Evolutionary conservation across 2,888 invertebrate species (phyloP).

Genomic region (Mylabris sibirica): DNA sequence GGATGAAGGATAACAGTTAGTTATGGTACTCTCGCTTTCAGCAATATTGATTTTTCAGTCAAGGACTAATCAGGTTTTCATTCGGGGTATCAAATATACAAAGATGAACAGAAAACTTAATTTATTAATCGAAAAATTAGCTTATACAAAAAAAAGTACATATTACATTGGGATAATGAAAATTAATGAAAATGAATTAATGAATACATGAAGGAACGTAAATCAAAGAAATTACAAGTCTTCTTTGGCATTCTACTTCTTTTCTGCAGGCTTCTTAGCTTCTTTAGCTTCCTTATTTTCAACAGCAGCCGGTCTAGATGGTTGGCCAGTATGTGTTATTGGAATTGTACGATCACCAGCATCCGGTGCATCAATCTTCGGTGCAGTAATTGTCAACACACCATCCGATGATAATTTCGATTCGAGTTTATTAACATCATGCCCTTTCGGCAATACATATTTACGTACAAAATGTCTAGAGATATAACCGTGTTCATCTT

Average conservation of each 20-base stretch:
- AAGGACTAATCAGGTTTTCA: too few relatives aligned
- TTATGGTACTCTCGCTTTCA: too few relatives aligned
- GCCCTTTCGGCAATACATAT: conserved; percentile 77
- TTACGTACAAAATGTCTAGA: conserved; percentile 78
- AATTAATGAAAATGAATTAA: too few relatives aligned
- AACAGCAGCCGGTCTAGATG: conserved; percentile 37
- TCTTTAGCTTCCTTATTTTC: not conserved
- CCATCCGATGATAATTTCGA: conserved; percentile 81
- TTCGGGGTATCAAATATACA: too few relatives aligned
- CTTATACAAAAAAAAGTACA: too few relatives aligned
- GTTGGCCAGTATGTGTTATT: conserved; percentile 57
- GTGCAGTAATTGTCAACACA: conserved; percentile 73
- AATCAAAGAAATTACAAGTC: too few relatives aligned
- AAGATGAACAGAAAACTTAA: too few relatives aligned
- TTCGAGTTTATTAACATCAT: conserved; percentile 74
- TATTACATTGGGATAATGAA: too few relatives aligned
- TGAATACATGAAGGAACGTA: too few relatives aligned
- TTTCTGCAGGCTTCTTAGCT: not conserved
- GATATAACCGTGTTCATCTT: conserved; percentile 78
- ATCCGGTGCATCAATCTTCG: conserved; percentile 60
- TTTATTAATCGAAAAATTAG: too few relatives aligned
- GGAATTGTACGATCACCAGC: conserved; percentile 58
- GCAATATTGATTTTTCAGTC: too few relatives aligned
- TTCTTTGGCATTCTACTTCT: not conserved
- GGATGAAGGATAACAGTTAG: too few relatives aligned